Evolutionary conservation across 2,888 invertebrate genomes (phyloP).

Genomic region (Drosophila mercatorum): DNA sequence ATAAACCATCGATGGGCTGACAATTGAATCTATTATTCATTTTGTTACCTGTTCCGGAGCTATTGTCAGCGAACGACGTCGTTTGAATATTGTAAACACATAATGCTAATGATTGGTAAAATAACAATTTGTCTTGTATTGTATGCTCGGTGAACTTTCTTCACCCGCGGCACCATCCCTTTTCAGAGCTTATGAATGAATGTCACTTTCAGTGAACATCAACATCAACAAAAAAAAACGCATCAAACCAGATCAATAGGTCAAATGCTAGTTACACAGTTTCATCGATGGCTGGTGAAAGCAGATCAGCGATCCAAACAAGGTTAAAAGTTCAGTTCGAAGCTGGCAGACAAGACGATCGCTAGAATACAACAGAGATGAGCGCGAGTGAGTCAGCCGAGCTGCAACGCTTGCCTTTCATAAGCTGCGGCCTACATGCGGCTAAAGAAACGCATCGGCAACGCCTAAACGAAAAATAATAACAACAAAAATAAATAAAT

Average conservation of each 20-base stretch:
- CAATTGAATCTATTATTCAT: constrained; percentile 1
- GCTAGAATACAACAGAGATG: constrained; percentile 25
- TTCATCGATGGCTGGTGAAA: constrained; percentile 48
- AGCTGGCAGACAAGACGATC: constrained; percentile 19
- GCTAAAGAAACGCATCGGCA: constrained; percentile 1
- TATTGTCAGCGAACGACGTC: not conserved
- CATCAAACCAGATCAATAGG: constrained; percentile 49
- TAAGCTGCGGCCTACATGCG: constrained; percentile 22
- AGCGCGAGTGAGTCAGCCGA: constrained; percentile 16
- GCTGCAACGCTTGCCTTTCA: constrained; percentile 23
- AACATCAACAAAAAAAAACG: constrained; percentile 8
- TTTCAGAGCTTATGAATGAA: constrained; percentile 25
- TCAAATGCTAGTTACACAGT: constrained; percentile 39
- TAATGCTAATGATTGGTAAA: constrained; percentile 13
- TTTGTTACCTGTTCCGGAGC: not conserved
- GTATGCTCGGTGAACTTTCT: constrained; percentile 22
- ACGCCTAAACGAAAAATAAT: constrained; percentile 19
- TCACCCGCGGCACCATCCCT: constrained; percentile 4
- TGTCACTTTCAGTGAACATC: constrained; percentile 23
- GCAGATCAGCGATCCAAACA: constrained; percentile 52
- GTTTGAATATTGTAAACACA: constrained; percentile 1
- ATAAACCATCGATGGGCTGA: not conserved
- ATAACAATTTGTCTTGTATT: constrained; percentile 15
- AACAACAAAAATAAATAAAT: constrained; percentile 2
- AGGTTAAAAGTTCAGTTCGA: constrained; percentile 51